A percentile compares a stretch with the other conserved stretches of the same genome.
phyloP scores from a whole-genome alignment of 2,113 vertebrate genomes.

The Callaeas wilsoni region DNA sequence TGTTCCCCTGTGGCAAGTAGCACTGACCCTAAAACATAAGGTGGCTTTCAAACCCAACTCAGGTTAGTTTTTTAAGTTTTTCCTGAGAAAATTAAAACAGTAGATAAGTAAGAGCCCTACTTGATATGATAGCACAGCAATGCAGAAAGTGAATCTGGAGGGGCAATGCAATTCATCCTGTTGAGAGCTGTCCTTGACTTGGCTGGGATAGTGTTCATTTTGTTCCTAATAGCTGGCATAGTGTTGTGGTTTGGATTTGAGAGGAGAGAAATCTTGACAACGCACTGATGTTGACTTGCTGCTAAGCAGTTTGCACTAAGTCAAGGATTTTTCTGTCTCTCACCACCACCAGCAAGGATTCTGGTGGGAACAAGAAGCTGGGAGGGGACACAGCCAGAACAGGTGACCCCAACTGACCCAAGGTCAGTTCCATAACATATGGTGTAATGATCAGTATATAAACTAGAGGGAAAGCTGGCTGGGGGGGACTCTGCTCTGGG shows the following conservation, averaged over 20 bases:
- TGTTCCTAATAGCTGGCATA: neutral
- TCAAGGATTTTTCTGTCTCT: neutral
- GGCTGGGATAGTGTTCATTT: neutral
- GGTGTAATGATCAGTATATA: neutral
- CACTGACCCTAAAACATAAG: neutral
- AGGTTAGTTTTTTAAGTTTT: neutral
- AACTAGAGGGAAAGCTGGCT: neutral
- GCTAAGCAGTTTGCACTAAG: neutral
- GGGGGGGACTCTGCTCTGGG: neutral
- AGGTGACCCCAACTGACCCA: neutral
- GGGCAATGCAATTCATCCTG: fast-evolving
- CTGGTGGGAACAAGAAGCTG: neutral
- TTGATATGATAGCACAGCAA: neutral
- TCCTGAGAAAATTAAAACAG: neutral
- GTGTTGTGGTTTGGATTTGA: neutral
- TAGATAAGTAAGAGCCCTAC: neutral
- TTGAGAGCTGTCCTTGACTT: neutral
- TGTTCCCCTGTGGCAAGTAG: neutral
- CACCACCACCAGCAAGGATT: neutral
- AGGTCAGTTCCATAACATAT: neutral
- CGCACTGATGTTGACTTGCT: neutral
- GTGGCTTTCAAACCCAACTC: neutral
- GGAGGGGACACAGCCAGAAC: neutral
- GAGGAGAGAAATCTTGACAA: neutral
- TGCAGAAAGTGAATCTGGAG: neutral